Percentiles rank a stretch among this genome's conserved stretches.
These are phyloP conservation scores for Laterallus jamaicensis DNA, from an alignment of 2,113 vertebrate species.

Conservation along the genomic window DNA sequence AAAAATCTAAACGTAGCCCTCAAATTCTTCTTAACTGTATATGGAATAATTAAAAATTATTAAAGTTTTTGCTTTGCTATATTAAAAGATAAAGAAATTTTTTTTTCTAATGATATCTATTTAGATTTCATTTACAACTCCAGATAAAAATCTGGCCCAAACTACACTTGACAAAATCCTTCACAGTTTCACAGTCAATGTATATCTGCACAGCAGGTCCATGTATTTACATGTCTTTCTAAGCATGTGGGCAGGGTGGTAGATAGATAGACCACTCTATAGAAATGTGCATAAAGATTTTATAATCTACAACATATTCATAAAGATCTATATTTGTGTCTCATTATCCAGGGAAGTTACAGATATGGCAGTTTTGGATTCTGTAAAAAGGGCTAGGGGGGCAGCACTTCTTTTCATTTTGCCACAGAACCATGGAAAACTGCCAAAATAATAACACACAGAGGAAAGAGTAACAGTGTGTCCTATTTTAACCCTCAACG, in stretches of 20 bases:
- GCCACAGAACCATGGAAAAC: neutral
- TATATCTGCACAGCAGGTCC: neutral
- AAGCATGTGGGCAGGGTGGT: neutral
- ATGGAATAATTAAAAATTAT: neutral
- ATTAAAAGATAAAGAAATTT: neutral
- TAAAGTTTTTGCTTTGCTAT: neutral
- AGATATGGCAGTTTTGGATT: neutral
- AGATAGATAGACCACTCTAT: neutral
- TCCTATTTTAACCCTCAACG: neutral
- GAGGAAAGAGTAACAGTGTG: neutral
- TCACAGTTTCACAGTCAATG: neutral
- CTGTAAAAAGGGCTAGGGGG: rapidly evolving
- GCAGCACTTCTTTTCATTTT: neutral
- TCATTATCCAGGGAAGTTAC: neutral
- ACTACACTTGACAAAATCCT: neutral
- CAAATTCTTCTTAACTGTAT: neutral
- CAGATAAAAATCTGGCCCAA: neutral
- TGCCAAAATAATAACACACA: neutral
- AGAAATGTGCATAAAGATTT: neutral
- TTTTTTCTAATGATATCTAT: neutral
- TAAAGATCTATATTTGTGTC: neutral
- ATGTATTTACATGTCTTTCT: neutral
- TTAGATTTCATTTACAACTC: neutral
- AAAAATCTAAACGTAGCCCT: rapidly evolving
- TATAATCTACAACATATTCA: neutral